A percentile compares a stretch with the other conserved stretches of the same genome.
phyloP scores from a whole-genome alignment of 2,888 invertebrate species.

The Atrina japonica region DNA sequence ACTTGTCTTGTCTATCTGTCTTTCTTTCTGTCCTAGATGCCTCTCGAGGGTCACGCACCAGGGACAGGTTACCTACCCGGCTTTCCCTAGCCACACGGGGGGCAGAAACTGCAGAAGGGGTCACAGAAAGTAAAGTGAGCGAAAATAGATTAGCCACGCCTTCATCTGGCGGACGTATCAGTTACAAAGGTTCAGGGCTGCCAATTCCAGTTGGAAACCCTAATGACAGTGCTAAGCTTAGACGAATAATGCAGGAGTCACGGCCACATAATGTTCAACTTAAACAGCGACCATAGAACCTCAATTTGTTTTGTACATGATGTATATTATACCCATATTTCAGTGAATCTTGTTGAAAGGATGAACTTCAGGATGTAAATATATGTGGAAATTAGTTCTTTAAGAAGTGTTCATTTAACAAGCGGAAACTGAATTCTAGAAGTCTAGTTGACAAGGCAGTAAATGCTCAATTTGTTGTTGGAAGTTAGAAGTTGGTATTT shows the following conservation, averaged over 20 bases:
- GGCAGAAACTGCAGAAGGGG: conserved; percentile 63
- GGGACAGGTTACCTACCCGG: conserved; percentile 71
- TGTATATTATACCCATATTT: too few relatives aligned
- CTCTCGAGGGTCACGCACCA: conserved; percentile 64
- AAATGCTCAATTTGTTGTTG: too few relatives aligned
- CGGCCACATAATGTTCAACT: conserved; percentile 44
- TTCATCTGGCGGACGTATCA: conserved; percentile 74
- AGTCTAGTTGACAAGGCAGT: too few relatives aligned
- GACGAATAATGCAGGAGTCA: conserved; percentile 65
- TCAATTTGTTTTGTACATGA: too few relatives aligned
- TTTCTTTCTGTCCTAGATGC: conserved; percentile 61
- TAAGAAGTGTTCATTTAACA: too few relatives aligned
- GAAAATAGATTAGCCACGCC: conserved; percentile 74
- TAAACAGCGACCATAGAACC: conserved; percentile 39
- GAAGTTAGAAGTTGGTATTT: too few relatives aligned
- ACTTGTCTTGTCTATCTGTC: conserved; percentile 31
- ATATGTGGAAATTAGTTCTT: too few relatives aligned
- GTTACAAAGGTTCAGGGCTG: conserved; percentile 73
- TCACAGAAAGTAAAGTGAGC: conserved; percentile 65
- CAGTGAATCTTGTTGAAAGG: too few relatives aligned
- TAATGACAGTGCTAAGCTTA: conserved; percentile 69
- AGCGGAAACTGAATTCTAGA: too few relatives aligned
- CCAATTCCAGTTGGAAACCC: conserved; percentile 72
- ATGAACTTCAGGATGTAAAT: too few relatives aligned
- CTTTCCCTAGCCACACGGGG: conserved; percentile 67